Conservation (phyloP, 2,113 vertebrate genomes). For the Caranx melampygus region DNA sequence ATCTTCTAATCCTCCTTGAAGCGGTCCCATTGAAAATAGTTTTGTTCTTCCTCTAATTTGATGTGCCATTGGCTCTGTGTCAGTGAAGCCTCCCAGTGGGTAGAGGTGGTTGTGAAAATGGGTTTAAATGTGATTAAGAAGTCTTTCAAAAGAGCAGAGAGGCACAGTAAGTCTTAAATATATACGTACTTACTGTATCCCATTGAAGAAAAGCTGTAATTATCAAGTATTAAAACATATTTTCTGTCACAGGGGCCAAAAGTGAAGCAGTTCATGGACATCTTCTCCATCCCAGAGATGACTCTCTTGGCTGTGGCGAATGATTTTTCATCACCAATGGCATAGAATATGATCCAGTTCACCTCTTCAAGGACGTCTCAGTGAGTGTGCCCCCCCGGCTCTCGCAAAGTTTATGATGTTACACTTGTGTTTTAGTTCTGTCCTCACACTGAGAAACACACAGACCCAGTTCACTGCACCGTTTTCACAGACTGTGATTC, state of each 20-base stretch:
- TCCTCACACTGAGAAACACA: background rate
- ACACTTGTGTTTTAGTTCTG: background rate
- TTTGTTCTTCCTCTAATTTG: constrained; percentile 18
- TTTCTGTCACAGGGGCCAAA: constrained; percentile 82
- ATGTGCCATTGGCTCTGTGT: constrained; percentile 22
- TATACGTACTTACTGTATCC: background rate
- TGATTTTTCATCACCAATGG: constrained; percentile 87
- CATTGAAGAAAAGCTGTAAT: background rate
- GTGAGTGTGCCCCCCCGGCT: constrained; percentile 70
- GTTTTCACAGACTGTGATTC: constrained; percentile 6
- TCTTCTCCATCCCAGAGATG: constrained; percentile 91
- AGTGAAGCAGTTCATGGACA: constrained; percentile 90
- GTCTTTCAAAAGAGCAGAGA: background rate
- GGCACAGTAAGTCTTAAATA: background rate
- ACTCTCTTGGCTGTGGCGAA: constrained; percentile 87
- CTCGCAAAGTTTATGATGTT: background rate
- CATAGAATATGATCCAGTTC: constrained; percentile 89
- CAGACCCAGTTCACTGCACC: background rate
- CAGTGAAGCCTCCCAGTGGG: constrained; percentile 1
- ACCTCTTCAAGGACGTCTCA: constrained; percentile 89
- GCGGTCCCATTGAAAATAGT: constrained; percentile 4
- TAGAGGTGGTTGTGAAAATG: background rate
- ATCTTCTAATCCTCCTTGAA: constrained; percentile 24
- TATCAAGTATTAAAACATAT: background rate
- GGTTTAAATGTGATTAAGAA: constrained; percentile 17